These are phyloP conservation scores for Mythimna loreyi DNA, from an alignment of 2,888 invertebrate genomes.

Conservation along the genomic window DNA sequence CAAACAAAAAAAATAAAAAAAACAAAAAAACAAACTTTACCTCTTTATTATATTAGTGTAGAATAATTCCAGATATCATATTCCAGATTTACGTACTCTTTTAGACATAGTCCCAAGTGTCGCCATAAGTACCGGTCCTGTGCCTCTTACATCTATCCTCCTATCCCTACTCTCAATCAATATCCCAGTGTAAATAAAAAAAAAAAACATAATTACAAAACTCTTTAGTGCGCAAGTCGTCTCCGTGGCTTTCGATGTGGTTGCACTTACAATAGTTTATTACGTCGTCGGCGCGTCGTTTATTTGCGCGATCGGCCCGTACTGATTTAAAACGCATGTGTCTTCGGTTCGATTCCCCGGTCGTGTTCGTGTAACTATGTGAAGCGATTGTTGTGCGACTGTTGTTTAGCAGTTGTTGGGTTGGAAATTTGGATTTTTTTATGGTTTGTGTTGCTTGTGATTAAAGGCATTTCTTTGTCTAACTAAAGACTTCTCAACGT, in stretches of 20 bases:
- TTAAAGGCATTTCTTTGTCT: too few species aligned
- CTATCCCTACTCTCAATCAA: background rate
- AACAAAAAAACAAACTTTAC: too few species aligned
- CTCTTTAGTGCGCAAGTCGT: slow-evolving; percentile 32
- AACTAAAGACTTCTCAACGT: too few species aligned
- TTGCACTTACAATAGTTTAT: slow-evolving; percentile 84
- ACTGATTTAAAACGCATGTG: slow-evolving; percentile 87
- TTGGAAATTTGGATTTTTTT: accelerated
- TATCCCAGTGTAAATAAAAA: background rate
- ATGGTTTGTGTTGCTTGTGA: too few species aligned
- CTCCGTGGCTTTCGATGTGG: slow-evolving; percentile 71
- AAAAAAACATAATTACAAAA: slow-evolving; percentile 5
- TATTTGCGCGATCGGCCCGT: slow-evolving; percentile 84
- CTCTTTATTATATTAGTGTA: too few species aligned
- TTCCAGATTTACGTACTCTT: too few species aligned
- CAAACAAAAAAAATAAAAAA: too few species aligned
- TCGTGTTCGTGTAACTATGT: slow-evolving; percentile 49
- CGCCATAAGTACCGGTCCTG: too few species aligned
- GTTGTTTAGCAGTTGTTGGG: slow-evolving; percentile 19
- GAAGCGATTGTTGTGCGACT: slow-evolving; percentile 24
- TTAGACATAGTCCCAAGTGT: too few species aligned
- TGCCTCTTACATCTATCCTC: too few species aligned
- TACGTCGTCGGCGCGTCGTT: slow-evolving; percentile 81
- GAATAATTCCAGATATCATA: too few species aligned
- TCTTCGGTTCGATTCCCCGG: slow-evolving; percentile 83